phyloP scores from a whole-genome alignment of 2,113 vertebrate species.

The Prunella himalayana region DNA sequence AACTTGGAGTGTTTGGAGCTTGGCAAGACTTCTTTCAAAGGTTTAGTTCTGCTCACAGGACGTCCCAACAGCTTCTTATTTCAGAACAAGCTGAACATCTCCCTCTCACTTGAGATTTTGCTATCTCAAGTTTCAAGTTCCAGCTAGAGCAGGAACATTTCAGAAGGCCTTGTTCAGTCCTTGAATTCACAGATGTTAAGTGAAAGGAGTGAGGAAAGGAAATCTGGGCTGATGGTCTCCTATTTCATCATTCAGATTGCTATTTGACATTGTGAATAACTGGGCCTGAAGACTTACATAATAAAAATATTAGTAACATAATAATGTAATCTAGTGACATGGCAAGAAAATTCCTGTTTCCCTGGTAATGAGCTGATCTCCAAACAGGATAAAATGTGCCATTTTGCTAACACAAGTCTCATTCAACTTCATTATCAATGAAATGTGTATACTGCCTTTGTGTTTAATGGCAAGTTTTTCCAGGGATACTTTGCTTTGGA shows the following conservation, averaged over 20 bases:
- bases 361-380: neutral
- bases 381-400: neutral
- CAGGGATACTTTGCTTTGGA: neutral
- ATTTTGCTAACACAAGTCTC: neutral
- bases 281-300: neutral
- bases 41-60: neutral
- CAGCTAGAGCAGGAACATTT: neutral
- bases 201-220: neutral
- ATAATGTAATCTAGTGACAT: neutral
- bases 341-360: neutral
- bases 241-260: neutral
- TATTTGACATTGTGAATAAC: neutral
- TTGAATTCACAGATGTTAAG: neutral
- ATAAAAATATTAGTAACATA: neutral
- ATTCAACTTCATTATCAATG: neutral
- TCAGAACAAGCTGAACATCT: neutral
- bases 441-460: neutral
- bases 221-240: neutral
- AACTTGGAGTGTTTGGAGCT: neutral
- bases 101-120: neutral
- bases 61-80: fast-evolving
- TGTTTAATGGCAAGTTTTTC: neutral
- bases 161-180: neutral
- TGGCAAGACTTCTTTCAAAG: neutral
- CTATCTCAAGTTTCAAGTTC: neutral